Evolutionary conservation across 35 echinoderm and acorn worm species (phyloP).

Genomic region (Chiridota heheva): DNA sequence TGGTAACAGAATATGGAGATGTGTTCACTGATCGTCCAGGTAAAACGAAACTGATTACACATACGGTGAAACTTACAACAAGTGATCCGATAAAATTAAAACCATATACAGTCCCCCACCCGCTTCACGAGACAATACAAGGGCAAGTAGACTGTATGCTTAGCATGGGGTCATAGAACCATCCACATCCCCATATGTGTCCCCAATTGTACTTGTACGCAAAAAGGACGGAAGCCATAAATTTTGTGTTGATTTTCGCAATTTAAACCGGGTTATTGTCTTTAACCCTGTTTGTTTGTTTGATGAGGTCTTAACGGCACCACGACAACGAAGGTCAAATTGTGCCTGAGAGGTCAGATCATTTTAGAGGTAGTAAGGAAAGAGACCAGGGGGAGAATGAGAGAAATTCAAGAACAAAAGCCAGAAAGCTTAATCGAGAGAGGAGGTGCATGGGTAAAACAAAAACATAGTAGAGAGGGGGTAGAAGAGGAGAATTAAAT

Average conservation of each 20-base stretch:
- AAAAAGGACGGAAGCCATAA: constrained; percentile 42
- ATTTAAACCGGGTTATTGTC: constrained; percentile 23
- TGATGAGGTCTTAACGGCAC: too few species aligned
- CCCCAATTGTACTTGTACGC: constrained; percentile 24
- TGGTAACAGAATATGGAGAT: constrained; percentile 20
- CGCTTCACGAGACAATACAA: constrained; percentile 14
- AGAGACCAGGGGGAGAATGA: too few species aligned
- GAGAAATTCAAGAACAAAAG: too few species aligned
- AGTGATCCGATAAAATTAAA: constrained; percentile 13
- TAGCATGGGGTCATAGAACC: constrained; percentile 18
- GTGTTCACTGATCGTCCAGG: constrained; percentile 58
- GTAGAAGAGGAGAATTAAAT: too few species aligned
- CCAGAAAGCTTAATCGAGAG: too few species aligned
- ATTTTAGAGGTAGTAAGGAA: too few species aligned
- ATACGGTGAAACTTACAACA: constrained; percentile 29
- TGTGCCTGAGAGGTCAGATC: too few species aligned
- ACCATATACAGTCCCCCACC: constrained; percentile 19
- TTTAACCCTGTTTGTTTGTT: constrained; percentile 46
- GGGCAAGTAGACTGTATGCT: constrained; percentile 22
- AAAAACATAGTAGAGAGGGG: too few species aligned
- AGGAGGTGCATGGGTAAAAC: too few species aligned
- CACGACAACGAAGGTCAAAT: too few species aligned
- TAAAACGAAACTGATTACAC: constrained; percentile 13
- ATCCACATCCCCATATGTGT: constrained; percentile 10
- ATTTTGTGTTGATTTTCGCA: constrained; percentile 41